These are phyloP conservation scores for Ailuropoda melanoleuca DNA, from an alignment of 2,113 vertebrate species.

Conservation along the genomic window DNA sequence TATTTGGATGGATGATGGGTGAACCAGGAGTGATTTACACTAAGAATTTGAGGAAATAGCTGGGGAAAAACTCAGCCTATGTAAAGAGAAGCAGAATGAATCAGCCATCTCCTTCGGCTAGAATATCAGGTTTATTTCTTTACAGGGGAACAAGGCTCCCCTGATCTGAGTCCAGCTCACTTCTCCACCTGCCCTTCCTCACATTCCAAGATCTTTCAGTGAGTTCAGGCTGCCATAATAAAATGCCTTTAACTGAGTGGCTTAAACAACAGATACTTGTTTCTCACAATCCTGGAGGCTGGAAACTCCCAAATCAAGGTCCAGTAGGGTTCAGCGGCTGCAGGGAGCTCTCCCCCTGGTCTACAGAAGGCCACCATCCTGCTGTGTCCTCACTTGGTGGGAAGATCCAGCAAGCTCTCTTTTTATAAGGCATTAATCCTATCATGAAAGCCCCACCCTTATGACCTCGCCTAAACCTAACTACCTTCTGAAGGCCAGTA, in stretches of 20 bases:
- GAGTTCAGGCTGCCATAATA: not conserved
- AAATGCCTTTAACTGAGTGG: not conserved
- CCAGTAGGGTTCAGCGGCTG: not conserved
- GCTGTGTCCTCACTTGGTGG: not conserved
- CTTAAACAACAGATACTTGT: not conserved
- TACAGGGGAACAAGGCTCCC: not conserved
- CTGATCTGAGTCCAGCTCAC: not conserved
- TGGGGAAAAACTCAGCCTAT: not conserved
- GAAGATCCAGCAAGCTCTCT: not conserved
- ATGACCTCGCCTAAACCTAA: not conserved
- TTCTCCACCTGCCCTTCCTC: not conserved
- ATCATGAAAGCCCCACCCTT: not conserved
- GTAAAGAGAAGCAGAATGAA: not conserved
- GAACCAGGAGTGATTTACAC: not conserved
- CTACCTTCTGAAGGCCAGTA: not conserved
- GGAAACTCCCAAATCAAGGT: not conserved
- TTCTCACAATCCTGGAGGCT: not conserved
- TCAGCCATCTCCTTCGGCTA: not conserved
- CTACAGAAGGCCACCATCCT: not conserved
- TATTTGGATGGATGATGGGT: not conserved
- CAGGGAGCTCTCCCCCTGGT: not conserved
- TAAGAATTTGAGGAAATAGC: not conserved
- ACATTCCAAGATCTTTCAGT: not conserved
- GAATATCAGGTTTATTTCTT: not conserved
- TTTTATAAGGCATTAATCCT: not conserved